Base-by-base conservation (phyloP, 1,140 invertebrate genomes). In the Marisa cornuarietis region DNA sequence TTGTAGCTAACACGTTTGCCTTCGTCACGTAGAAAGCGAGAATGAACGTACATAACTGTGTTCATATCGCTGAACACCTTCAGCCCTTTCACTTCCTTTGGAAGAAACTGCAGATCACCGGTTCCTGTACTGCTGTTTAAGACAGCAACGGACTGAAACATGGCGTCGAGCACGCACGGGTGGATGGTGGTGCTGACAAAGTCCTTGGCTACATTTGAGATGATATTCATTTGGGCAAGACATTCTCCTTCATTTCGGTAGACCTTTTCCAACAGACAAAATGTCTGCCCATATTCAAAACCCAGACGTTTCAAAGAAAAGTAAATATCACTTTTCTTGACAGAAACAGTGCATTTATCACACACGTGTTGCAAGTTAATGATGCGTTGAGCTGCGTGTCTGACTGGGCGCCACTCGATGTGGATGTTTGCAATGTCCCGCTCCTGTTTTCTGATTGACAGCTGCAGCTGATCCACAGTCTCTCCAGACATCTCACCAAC, bases 161-260 rank as follows among this genome's bases (percentile, higher is more conserved):
- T 78, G 4, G 76, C 82, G 80, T 84, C 84, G 0, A 85, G 74
- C 24, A 85, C 72, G 18, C 81, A 79, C 42, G 84, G 86, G 71
- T 85, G 85, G n/a, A 86, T 69, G 58, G 82, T 80, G 14, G 85
- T 86, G 8, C 24, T 54, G 14, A 76, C 49, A 8, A 82, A 76
- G 52, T 85, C 82, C 66, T 78, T 66, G 16, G 79, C 66, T 9
- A 86, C 65, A 11, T 42, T 10, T 4, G 83, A 79, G 31, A 82
- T 76, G 10, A 87, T n/a, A 24, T 54, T 58, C 22, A 86, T 78
- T 9, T 81, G 58, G 18, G 82, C 82, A 5, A 86, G 31, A 72
- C 85, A 84, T 76, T 87, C 85, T 1, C 68, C 76, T 22, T 78
- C 69, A 68, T 75, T 81, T 69, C 68, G 82, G 49, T 71, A 61